Evolutionary conservation across 2,888 invertebrate species (phyloP), one percentile per base, ranked within the genome.

Genomic region (Unio delphinus): DNA sequence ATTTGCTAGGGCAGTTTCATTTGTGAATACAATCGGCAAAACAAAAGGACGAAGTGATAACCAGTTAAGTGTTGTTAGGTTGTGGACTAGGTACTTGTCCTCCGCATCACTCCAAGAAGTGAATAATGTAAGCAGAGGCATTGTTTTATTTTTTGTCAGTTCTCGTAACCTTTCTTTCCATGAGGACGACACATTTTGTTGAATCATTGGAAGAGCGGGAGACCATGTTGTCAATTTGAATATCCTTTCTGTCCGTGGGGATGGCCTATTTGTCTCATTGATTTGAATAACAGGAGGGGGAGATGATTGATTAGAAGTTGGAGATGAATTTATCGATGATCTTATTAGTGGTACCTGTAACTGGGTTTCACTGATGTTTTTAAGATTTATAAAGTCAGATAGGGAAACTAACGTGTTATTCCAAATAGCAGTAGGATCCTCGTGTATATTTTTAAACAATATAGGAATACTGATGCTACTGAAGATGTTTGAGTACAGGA

Each of bases 41-140:
- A 85, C 76, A 67, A 70, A 75, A 0, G 85, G 85, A 23, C 68
- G 69, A 61, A 85, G 75, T n/a, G 75, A 73, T 23, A 70, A 55
- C 85, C 85, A 85, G 67, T 85, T 85, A 18, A 59, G 55, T 18
- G 80, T 59, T n/a, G 85, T 85, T 34, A 79, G 73, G 68, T 81
- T 83, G 65, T 83, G 80, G 11, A 81, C 78, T n/a, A 70, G n/a
- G 59, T 65, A 64, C 71, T 83, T 82, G 7, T 81, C 79, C 17
- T 73, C 59, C 30, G 75, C 72, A n/a, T 74, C 67, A 15, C 72
- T 74, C 85, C 85, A 85, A 3, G 85, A 77, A 11, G 83, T 82
- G 61, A 85, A 85, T 23, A 85, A 59, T 0, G 83, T 83, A n/a
- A 85, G 58, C 11, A 85, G 61, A 0, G 82, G 79, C 28, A 65